Evolutionary conservation across 2,797 vertebrate genomes (phyloP).

Genomic region (Varecia variegata): DNA sequence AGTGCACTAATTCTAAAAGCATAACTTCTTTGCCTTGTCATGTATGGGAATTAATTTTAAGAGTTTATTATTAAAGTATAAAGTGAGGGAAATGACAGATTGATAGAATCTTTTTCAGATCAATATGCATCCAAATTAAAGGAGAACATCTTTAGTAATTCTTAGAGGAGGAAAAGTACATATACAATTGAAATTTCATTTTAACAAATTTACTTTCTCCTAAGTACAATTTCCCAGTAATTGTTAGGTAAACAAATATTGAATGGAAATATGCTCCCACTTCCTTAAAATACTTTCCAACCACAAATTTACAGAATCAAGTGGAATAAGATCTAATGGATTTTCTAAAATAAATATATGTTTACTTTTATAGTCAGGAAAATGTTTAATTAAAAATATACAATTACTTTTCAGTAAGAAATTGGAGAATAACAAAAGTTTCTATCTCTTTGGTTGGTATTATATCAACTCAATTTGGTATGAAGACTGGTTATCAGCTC

Average conservation of each 20-base stretch:
- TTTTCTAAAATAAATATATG: constrained; percentile 5
- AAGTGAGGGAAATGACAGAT: background rate
- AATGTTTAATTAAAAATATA: constrained; percentile 20
- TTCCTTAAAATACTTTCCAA: constrained; percentile 16
- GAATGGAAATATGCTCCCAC: background rate
- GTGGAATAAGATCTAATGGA: background rate
- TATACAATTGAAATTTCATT: background rate
- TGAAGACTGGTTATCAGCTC: background rate
- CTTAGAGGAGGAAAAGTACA: background rate
- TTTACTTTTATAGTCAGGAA: background rate
- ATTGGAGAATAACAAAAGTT: background rate
- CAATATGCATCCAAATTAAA: background rate
- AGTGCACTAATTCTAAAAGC: background rate
- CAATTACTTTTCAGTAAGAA: background rate
- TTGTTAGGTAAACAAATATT: background rate
- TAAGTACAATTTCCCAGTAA: background rate
- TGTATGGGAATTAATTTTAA: background rate
- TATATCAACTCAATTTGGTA: background rate
- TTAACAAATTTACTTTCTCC: constrained; percentile 15
- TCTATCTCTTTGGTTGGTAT: background rate
- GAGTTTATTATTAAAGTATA: background rate
- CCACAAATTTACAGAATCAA: background rate
- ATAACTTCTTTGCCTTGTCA: background rate
- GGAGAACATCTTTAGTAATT: constrained; percentile 5
- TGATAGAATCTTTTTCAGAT: background rate